phyloP scores from a whole-genome alignment of 2,113 vertebrate genomes.

The Chamaetylas fuelleborni region DNA sequence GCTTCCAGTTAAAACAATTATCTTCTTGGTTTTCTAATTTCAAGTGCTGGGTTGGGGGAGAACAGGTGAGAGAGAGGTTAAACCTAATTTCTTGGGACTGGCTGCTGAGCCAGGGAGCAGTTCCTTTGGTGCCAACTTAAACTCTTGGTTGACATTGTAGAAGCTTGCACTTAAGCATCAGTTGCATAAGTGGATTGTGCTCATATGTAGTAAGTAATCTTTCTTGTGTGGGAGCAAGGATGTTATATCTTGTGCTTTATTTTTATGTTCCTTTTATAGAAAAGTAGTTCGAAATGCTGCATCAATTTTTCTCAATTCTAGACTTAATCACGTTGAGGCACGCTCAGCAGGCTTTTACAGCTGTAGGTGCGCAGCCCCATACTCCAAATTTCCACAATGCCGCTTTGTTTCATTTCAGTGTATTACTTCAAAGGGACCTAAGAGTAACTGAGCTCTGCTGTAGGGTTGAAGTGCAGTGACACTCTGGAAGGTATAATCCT shows the following conservation, averaged over 20 bases:
- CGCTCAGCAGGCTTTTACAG: background rate
- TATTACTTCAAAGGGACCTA: background rate
- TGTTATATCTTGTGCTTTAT: background rate
- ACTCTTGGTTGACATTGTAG: background rate
- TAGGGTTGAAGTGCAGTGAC: background rate
- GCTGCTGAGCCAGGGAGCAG: background rate
- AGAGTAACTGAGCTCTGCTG: background rate
- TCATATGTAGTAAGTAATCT: background rate
- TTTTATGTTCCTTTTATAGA: background rate
- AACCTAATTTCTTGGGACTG: background rate
- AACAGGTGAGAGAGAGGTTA: background rate
- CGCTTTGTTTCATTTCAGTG: background rate
- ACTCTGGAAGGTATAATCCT: background rate
- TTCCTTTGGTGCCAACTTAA: background rate
- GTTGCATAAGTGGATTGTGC: background rate
- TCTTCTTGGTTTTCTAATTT: background rate
- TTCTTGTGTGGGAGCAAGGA: background rate
- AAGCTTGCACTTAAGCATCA: background rate
- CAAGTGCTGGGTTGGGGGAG: background rate
- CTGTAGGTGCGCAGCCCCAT: background rate
- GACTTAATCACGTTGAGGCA: accelerated
- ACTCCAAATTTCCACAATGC: background rate
- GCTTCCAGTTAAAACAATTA: background rate
- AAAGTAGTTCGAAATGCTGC: background rate
- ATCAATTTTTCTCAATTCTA: background rate